These are phyloP conservation scores for Cyprinodon variegatus DNA, from an alignment of 2,113 vertebrate species.

Conservation along the genomic window DNA sequence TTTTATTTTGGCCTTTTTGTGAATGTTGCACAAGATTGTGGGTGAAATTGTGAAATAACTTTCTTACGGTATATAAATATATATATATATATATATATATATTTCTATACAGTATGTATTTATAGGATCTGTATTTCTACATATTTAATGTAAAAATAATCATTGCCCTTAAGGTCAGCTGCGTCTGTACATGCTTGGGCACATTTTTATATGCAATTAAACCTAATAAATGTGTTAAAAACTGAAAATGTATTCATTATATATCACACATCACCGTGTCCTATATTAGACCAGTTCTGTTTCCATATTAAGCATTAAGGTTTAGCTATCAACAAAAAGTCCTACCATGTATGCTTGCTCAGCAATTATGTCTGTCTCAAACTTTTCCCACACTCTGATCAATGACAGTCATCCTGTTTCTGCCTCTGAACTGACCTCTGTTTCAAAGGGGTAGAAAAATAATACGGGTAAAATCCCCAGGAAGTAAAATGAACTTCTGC, in stretches of 20 bases:
- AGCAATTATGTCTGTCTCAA: not conserved
- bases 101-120: constrained; percentile 59
- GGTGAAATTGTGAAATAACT: constrained; percentile 43
- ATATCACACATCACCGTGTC: not conserved
- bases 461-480: constrained; percentile 1
- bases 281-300: not conserved
- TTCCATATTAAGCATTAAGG: not conserved
- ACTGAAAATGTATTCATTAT: not conserved
- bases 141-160: not conserved
- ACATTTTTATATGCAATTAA: not conserved
- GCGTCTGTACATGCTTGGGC: not conserved
- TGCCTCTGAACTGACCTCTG: not conserved
- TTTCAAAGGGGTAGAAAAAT: not conserved
- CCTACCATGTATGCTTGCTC: not conserved
- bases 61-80: too few species aligned
- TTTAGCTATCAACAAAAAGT: not conserved
- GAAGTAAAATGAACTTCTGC: constrained; percentile 9
- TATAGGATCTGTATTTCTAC: not conserved
- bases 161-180: not conserved
- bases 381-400: not conserved
- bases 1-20: constrained; percentile 1
- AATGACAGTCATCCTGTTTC: not conserved
- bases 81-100: too few species aligned
- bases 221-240: not conserved
- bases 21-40: constrained; percentile 2